These are phyloP conservation scores for Drosophila rhopaloa DNA, from an alignment of 1,140 invertebrate genomes.

Conservation along the genomic window DNA sequence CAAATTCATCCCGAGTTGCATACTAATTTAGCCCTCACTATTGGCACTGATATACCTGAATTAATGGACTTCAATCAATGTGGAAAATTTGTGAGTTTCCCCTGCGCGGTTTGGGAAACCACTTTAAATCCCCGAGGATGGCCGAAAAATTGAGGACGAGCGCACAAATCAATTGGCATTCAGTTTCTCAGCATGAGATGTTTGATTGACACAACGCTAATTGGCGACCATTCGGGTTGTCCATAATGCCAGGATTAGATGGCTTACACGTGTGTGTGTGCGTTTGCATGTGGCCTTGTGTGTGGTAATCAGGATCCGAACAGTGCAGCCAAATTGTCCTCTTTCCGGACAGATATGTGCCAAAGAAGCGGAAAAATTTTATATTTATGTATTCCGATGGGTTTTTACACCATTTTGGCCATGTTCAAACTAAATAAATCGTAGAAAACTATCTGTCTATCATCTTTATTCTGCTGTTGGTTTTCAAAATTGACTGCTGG, in stretches of 20 bases:
- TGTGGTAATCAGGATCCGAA: conserved; percentile 6
- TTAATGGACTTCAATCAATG: conserved; percentile 35
- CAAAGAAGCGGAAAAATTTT: too few relatives aligned
- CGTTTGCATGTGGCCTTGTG: neutral
- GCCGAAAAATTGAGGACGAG: conserved; percentile 16
- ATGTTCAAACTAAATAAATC: too few relatives aligned
- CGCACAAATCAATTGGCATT: conserved; percentile 43
- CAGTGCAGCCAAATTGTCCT: neutral
- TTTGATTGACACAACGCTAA: conserved; percentile 57
- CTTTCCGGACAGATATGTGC: neutral
- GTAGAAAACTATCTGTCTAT: too few relatives aligned
- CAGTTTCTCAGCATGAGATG: conserved; percentile 4
- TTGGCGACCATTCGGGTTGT: conserved; percentile 38
- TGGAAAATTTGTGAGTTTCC: conserved; percentile 28
- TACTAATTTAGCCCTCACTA: conserved; percentile 4
- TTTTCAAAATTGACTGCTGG: neutral
- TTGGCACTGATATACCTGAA: conserved; percentile 14
- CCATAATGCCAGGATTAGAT: conserved; percentile 43
- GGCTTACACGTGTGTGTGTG: conserved; percentile 20
- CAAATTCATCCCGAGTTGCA: neutral
- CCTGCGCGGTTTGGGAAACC: neutral
- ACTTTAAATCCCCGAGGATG: neutral
- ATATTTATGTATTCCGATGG: too few relatives aligned
- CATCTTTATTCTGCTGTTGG: neutral
- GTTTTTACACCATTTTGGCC: too few relatives aligned